A percentile compares a stretch with the other conserved stretches of the same genome.
Conservation (phyloP, 2,113 vertebrate genomes). For the Sakesphorus luctuosus region DNA sequence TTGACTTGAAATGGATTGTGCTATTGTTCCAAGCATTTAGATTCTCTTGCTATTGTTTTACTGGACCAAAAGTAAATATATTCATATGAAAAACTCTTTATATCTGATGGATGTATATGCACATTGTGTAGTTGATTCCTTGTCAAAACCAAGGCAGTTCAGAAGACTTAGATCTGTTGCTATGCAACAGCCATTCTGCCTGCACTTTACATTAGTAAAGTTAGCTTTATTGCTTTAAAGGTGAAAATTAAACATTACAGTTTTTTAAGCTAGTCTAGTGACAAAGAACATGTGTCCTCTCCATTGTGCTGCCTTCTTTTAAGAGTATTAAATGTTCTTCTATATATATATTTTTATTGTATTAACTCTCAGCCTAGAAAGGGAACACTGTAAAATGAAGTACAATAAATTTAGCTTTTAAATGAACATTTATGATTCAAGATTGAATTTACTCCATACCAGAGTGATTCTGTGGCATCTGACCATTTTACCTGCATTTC, state of each 20-base stretch:
- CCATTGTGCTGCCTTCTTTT: constrained; percentile 76
- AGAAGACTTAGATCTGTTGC: constrained; percentile 75
- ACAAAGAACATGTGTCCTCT: constrained; percentile 74
- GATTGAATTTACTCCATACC: neutral
- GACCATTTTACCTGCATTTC: neutral
- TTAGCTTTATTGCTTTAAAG: constrained; percentile 68
- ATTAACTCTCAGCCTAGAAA: constrained; percentile 69
- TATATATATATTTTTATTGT: constrained; percentile 75
- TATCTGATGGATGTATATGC: constrained; percentile 75
- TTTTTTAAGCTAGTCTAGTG: constrained; percentile 76
- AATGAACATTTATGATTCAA: constrained; percentile 18
- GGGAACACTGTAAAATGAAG: constrained; percentile 76
- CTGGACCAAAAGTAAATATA: constrained; percentile 81
- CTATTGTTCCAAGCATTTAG: constrained; percentile 78
- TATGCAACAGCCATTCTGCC: constrained; percentile 78
- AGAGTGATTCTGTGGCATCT: neutral
- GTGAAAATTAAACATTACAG: constrained; percentile 75
- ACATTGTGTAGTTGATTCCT: constrained; percentile 68
- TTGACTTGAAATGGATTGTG: constrained; percentile 79
- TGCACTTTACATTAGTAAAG: constrained; percentile 75
- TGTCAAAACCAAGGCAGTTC: constrained; percentile 70
- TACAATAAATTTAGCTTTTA: constrained; percentile 84
- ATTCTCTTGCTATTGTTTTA: constrained; percentile 77
- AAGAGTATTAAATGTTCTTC: constrained; percentile 73
- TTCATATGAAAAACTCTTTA: constrained; percentile 71